Evolutionary conservation across 2,797 vertebrate species (phyloP), one percentile per base, ranked within the genome.

Genomic region (Acrocephalus scirpaceus): DNA sequence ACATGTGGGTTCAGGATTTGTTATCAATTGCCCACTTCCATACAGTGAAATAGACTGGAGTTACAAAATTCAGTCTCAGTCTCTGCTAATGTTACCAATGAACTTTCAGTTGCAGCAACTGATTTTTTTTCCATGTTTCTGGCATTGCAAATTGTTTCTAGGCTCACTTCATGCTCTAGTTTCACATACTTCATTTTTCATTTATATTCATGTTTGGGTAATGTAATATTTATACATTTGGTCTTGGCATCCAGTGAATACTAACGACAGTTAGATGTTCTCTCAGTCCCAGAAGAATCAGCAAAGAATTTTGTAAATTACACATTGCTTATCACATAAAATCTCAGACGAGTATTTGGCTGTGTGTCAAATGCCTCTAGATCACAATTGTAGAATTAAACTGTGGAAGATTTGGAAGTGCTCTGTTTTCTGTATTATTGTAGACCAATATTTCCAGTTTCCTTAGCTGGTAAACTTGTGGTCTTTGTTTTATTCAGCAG

Each of bases 201-300:
- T 93, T 91, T 95, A 75, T 95, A 91, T 96, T 92, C 87, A 70
- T 90, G 56, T 84, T 88, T 93, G 51, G 86, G 48, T 90, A 95
- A 96, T 94, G 66, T 86, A 96, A 86, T 91, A 93, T 96, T 96
- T 94, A 95, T 96, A 84, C 62, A 73, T 95, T 90, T 81, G 44
- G 79, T 93, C 82, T 90, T 94, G 91, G 78, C 89, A 94, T 93
- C 66, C 82, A 81, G 80, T 90, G 95, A 96, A 92, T 88, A 81
- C 58, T 92, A 90, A 66, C 17, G 29, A 70, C 85, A 92, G 80
- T 66, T 92, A 91, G 77, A 91, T 56, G 12, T 95, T 94, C 76
- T 72, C 70, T 92, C 66, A 86, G 64, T 88, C 76, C 60, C 86
- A 90, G 90, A 91, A 92, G 92, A 95, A 88, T n/a, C 70, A 88